Base-by-base conservation (phyloP, 2,113 vertebrate species). In the Alaudala cheleensis region DNA sequence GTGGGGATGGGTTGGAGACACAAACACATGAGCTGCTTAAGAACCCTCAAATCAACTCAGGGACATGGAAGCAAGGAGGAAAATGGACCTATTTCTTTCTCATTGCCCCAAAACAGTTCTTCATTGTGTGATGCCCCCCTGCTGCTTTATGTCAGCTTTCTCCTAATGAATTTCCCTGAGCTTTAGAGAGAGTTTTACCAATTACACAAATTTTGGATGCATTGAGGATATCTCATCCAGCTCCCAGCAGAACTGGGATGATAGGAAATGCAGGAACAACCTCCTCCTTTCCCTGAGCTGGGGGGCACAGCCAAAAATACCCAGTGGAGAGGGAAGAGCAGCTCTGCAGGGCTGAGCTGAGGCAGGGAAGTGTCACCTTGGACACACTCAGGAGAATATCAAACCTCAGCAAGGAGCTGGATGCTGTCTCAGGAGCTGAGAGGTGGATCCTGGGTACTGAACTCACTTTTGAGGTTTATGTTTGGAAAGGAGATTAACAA, bases 61-160 rank as follows among this genome's bases (percentile, higher is more conserved):
- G 54, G 64, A 20, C 16, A 8, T 14, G 54, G 81, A 81, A 72
- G 23, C 45, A 45, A 54, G 19, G 53, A 56, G 82, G 66, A 60
- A 82, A 91, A 88, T 9, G 12, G 29, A 7, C 71, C 53, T 54
- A 6, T 79, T 91, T 92, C 50, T 86, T 94, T 90, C 91, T 61
- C 71, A 58, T 93, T 92, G 72, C 23, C 58, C 58, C 78, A 8
- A 15, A 79, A 54, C 70, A 86, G 8, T 87, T 80, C 65, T 81
- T 83, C 73, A 22, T 54, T 85, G 69, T 74, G 54, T 82, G 86
- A 73, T 78, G 69, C 58, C 33, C 60, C 72, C 89, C 86, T 86
- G 73, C 92, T 95, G 90, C 87, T 90, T 79, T 83, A 86, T 94
- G 88, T 77, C 80, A 80, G 70, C n/a, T 91, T 93, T 81, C 90